Evolutionary conservation across 1,140 invertebrate genomes (phyloP).

Genomic region (Heliconius himera): DNA sequence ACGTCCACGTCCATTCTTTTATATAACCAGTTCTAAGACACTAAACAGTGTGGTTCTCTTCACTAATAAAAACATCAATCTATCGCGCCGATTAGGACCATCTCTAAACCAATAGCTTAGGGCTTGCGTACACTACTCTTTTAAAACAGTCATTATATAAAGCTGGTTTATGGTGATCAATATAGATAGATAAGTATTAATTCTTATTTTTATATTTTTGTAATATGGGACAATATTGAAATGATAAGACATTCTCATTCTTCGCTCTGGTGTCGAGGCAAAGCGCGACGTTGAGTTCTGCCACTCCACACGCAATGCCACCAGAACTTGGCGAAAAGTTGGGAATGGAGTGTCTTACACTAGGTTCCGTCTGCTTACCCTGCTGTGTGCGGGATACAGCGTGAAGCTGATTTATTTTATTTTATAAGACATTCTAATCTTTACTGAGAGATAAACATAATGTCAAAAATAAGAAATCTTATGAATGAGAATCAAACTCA

Average conservation of each 20-base stretch:
- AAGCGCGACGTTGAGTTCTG: too few species aligned
- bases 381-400: too few species aligned
- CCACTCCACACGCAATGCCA: too few species aligned
- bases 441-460: neutral
- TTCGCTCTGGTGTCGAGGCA: too few species aligned
- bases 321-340: too few species aligned
- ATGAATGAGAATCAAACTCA: neutral
- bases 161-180: neutral
- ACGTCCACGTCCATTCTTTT: neutral
- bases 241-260: too few species aligned
- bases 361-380: too few species aligned
- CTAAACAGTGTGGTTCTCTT: conserved; percentile 12
- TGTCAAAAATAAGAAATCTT: neutral
- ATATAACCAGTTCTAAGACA: conserved; percentile 21
- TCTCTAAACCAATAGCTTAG: conserved; percentile 33
- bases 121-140: neutral
- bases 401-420: too few species aligned
- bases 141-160: neutral
- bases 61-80: conserved; percentile 40
- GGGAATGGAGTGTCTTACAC: too few species aligned
- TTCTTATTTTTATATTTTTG: neutral
- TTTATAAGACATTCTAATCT: neutral
- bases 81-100: conserved; percentile 23
- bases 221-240: too few species aligned
- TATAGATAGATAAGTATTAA: neutral